Conservation (phyloP, 2,113 vertebrate species). For the Eptesicus fuscus region DNA sequence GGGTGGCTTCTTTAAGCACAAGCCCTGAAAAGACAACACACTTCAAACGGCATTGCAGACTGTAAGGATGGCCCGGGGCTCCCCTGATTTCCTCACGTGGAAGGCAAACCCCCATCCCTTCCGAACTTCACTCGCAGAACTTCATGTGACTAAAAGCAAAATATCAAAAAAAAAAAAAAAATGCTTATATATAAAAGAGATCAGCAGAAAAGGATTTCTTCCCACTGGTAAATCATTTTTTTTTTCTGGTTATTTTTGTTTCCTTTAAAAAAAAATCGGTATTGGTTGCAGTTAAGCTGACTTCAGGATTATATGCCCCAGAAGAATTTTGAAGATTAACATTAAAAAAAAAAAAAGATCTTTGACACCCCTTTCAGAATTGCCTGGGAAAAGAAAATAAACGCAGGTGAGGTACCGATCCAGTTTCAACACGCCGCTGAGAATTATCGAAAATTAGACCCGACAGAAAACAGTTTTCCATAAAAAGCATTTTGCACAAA, state of each 20-base stretch:
- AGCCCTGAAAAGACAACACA: background rate
- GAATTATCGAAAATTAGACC: constrained; percentile 71
- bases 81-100: background rate
- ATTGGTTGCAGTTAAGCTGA: constrained; percentile 83
- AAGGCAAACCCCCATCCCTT: background rate
- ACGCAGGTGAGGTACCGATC: constrained; percentile 79
- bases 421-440: constrained; percentile 73
- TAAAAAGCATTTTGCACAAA: constrained; percentile 76
- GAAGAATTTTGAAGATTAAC: constrained; percentile 78
- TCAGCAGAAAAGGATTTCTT: background rate
- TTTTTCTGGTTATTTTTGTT: background rate
- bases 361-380: constrained; percentile 71
- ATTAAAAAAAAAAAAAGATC: constrained; percentile 67
- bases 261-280: constrained; percentile 36
- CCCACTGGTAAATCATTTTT: background rate
- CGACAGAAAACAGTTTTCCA: constrained; percentile 72
- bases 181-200: background rate
- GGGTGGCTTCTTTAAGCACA: background rate
- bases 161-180: background rate
- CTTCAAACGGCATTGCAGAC: background rate
- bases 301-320: constrained; percentile 76
- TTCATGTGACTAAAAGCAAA: background rate
- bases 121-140: background rate
- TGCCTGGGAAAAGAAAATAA: constrained; percentile 82
- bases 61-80: background rate